A percentile compares a stretch with the other conserved stretches of the same genome.
These are phyloP conservation scores for Gallinago jamesoni DNA, from an alignment of 2,113 vertebrate species.

Conservation along the genomic window DNA sequence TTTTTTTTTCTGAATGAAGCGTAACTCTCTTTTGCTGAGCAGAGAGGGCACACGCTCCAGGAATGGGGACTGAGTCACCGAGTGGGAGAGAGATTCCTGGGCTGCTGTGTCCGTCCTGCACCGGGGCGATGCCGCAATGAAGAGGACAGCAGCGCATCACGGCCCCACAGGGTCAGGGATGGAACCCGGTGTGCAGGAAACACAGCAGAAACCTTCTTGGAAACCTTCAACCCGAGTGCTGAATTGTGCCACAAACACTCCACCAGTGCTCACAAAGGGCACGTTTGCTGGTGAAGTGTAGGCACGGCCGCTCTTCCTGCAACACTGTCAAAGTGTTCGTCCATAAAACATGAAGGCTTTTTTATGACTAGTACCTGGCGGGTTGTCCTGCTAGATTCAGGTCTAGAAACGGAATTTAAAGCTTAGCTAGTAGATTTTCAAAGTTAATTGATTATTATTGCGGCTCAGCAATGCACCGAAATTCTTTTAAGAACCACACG, in stretches of 20 bases:
- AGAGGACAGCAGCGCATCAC: constrained; percentile 22
- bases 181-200: not conserved
- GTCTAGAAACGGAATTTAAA: not conserved
- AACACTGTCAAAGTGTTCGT: not conserved
- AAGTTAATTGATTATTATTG: not conserved
- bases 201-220: not conserved
- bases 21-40: not conserved
- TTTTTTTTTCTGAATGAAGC: not conserved
- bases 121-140: no score
- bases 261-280: accelerated
- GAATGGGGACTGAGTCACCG: not conserved
- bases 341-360: not conserved
- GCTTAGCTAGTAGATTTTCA: not conserved
- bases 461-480: not conserved
- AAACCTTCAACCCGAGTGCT: not conserved
- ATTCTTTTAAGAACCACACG: not conserved
- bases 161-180: accelerated
- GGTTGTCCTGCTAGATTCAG: not conserved
- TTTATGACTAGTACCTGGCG: not conserved
- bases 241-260: not conserved
- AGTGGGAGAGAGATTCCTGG: not conserved
- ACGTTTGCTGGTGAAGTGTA: not conserved
- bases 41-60: not conserved
- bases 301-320: not conserved
- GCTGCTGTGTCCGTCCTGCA: accelerated